A percentile compares a stretch with the other conserved stretches of the same genome.
These are phyloP conservation scores for Rhea americana DNA, from an alignment of 2,113 vertebrate species.

Conservation along the genomic window DNA sequence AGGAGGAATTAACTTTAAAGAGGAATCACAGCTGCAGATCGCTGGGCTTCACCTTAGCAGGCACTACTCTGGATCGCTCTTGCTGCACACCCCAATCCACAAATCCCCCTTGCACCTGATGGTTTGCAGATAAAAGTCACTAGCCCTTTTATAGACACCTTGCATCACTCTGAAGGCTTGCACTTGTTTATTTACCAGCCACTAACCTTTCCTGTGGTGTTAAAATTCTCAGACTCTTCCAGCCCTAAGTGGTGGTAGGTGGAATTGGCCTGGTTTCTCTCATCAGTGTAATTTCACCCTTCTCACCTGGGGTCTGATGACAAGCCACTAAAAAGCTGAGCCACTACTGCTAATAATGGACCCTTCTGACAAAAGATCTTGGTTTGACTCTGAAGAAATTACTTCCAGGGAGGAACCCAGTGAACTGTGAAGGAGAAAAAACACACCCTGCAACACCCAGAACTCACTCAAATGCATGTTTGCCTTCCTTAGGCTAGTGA, in stretches of 20 bases:
- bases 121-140: background rate
- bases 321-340: background rate
- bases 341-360: background rate
- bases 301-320: background rate
- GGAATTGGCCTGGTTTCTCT: background rate
- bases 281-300: background rate
- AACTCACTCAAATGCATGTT: background rate
- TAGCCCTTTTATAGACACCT: background rate
- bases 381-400: background rate
- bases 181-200: background rate
- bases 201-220: background rate
- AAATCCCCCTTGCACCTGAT: background rate
- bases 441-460: conserved; percentile 24
- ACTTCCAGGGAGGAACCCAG: conserved; percentile 53
- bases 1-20: background rate
- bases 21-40: background rate
- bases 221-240: background rate
- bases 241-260: background rate
- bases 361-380: background rate
- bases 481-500: background rate
- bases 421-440: conserved; percentile 54
- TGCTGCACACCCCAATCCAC: background rate
- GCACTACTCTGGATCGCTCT: rapidly evolving
- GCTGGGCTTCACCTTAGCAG: background rate
- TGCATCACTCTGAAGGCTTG: background rate